phyloP scores from a whole-genome alignment of 2,113 vertebrate species.

The Conger conger region DNA sequence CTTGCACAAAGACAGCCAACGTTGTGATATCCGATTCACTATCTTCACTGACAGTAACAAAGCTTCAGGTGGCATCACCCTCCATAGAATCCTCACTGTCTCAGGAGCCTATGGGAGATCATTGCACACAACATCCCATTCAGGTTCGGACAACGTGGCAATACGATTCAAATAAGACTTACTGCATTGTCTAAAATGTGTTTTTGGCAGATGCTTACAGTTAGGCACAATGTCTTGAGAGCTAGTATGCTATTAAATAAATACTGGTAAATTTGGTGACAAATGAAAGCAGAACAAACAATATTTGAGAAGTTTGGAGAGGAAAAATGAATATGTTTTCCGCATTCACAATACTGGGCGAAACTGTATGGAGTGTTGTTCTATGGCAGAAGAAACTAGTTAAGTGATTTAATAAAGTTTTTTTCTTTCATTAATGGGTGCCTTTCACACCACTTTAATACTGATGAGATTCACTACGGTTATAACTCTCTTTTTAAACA shows the following conservation, averaged over 20 bases:
- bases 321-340: background rate
- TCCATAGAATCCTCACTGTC: background rate
- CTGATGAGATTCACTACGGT: background rate
- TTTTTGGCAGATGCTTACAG: constrained; percentile 18
- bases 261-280: background rate
- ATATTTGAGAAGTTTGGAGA: background rate
- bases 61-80: background rate
- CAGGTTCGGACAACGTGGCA: background rate
- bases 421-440: background rate
- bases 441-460: background rate
- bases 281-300: background rate
- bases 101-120: background rate
- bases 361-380: background rate
- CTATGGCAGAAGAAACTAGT: background rate
- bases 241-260: background rate
- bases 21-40: background rate
- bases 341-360: background rate
- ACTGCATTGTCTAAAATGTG: background rate
- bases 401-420: background rate
- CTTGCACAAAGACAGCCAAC: background rate
- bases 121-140: background rate
- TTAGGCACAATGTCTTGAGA: background rate
- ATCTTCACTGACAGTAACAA: background rate
- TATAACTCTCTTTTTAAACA: background rate
- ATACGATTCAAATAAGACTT: background rate